Evolutionary conservation across 2,113 vertebrate species (phyloP).

Genomic region (Struthio camelus): DNA sequence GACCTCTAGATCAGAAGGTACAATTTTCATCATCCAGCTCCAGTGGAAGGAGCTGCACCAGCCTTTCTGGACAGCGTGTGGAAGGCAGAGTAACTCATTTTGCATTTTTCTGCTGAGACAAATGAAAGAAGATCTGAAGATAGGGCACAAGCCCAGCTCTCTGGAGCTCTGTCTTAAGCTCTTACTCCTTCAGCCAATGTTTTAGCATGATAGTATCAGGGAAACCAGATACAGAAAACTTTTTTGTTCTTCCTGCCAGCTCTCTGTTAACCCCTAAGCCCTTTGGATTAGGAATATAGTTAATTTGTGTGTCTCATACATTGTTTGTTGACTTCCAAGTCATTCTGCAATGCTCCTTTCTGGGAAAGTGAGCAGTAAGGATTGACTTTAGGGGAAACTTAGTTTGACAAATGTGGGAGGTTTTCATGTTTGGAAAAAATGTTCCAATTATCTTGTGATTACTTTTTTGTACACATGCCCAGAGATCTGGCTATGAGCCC

Average conservation of each 20-base stretch:
- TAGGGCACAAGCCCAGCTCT: background rate
- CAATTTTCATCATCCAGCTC: rapidly evolving
- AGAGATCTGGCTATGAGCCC: background rate
- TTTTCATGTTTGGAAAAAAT: background rate
- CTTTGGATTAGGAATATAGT: background rate
- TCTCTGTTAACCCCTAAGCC: background rate
- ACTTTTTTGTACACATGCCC: slow-evolving; percentile 28
- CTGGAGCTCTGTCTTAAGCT: background rate
- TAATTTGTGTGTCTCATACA: background rate
- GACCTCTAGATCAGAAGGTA: background rate
- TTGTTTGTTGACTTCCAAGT: background rate
- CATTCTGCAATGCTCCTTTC: background rate
- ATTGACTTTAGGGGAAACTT: background rate
- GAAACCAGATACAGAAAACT: background rate
- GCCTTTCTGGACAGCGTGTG: background rate
- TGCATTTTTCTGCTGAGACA: background rate
- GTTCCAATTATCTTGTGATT: slow-evolving; percentile 30
- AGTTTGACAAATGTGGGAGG: background rate
- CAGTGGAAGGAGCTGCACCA: rapidly evolving
- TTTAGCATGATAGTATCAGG: background rate
- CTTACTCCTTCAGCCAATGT: background rate
- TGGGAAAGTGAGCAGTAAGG: background rate
- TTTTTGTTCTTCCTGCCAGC: slow-evolving; percentile 23
- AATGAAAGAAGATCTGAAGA: background rate
- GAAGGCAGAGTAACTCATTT: background rate